phyloP scores from a whole-genome alignment of 2,113 vertebrate genomes.

The Gymnorhina tibicen region DNA sequence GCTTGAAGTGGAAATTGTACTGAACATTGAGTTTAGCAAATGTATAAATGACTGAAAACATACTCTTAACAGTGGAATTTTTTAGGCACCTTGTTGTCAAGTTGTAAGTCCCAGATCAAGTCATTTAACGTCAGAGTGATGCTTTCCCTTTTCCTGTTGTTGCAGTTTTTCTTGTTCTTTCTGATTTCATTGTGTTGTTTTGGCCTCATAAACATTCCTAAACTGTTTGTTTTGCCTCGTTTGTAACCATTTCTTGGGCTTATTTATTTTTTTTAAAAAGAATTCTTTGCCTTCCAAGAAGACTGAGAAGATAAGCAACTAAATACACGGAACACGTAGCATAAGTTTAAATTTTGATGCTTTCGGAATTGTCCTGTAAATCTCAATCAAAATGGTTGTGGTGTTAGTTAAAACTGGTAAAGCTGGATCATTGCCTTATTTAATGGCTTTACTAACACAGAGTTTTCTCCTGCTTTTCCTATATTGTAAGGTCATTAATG shows the following conservation, averaged over 20 bases:
- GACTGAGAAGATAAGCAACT: neutral
- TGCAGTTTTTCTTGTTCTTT: neutral
- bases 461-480: slow-evolving; percentile 40
- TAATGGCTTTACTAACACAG: neutral
- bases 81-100: neutral
- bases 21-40: neutral
- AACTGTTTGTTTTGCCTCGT: neutral
- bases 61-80: neutral
- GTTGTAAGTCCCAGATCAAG: neutral
- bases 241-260: neutral
- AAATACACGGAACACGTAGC: neutral
- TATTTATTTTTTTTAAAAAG: neutral
- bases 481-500: slow-evolving; percentile 55
- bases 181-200: neutral
- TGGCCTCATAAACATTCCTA: neutral
- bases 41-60: neutral
- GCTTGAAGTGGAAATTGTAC: neutral
- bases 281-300: neutral
- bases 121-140: neutral
- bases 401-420: slow-evolving; percentile 37
- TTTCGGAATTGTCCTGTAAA: neutral
- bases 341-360: neutral
- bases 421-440: slow-evolving; percentile 5
- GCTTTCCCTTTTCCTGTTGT: neutral
- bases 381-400: neutral